Base-by-base conservation (phyloP, 2,888 invertebrate species). In the Byasa hedistus region DNA sequence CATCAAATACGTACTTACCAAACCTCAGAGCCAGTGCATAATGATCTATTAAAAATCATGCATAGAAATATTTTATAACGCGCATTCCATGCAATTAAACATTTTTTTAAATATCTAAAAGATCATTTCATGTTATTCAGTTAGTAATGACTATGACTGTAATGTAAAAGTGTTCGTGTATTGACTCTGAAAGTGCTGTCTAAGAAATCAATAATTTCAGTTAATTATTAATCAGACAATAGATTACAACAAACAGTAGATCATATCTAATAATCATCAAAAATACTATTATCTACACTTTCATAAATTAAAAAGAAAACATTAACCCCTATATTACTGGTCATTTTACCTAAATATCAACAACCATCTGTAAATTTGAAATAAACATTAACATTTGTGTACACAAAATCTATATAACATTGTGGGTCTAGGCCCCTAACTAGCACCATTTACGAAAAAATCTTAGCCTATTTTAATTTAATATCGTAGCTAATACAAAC, bases 301-400 rank as follows among this genome's bases (percentile, higher is more conserved):
- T 64, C 32, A 62, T 56, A 62, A 64, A 61, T 57, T 39, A 39
- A 39, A 39, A 12, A 39, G 12, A 39, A 15, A 39, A 39, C 12
- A 39, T 15, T 69, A 32, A 66, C 72, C 65, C 69, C 67, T 71
- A 73, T 86, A 80, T 81, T 84, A 86, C 82, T 82, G 76, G 82
- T n/a, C 48, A 84, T 82, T 74, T 86, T 88, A 91, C 90, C 90
- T 86, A 90, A 87, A 84, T 83, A 89, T 87, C 84, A 89, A 89
- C 85, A 89, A 90, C 87, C 87, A 87, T 89, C 90, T 91, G 91
- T 84, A 85, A 89, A 87, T 85, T 85, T 88, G 77, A 85, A 87
- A 88, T 71, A 81, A 85, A 81, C 81, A 83, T 83, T 75, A 83
- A 87, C 84, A 87, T 83, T 79, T 79, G 80, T 83, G 81, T 82